phyloP scores from a whole-genome alignment of 1,140 invertebrate species.

The Atopsyche davidsoni region DNA sequence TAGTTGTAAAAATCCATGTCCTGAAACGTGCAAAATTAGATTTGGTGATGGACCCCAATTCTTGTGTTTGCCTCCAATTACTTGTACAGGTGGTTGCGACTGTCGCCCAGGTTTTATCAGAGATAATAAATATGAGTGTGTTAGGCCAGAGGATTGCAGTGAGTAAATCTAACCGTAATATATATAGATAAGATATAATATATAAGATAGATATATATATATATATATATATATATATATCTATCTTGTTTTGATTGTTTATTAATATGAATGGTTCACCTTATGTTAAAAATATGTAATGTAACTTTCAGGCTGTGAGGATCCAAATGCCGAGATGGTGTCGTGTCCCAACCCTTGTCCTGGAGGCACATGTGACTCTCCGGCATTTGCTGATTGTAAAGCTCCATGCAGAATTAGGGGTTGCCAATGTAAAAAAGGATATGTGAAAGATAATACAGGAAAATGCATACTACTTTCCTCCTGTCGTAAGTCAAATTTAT shows the following conservation, averaged over 20 bases:
- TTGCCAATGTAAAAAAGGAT: constrained; percentile 1
- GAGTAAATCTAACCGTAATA: neutral
- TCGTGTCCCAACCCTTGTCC: neutral
- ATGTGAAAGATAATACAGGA: constrained; percentile 2
- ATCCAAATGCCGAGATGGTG: constrained; percentile 5
- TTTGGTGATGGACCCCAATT: constrained; percentile 1
- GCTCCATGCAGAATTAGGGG: neutral
- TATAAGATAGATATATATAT: too few species aligned
- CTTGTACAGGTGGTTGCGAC: constrained; percentile 17
- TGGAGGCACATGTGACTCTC: neutral
- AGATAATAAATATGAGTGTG: constrained; percentile 11
- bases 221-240: too few species aligned
- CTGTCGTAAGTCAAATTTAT: too few species aligned
- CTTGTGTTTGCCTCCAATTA: constrained; percentile 4
- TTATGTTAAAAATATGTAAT: too few species aligned
- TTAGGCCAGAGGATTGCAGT: constrained; percentile 17
- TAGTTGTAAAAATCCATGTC: constrained; percentile 16
- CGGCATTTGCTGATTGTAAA: neutral
- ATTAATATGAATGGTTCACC: too few species aligned
- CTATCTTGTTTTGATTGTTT: too few species aligned
- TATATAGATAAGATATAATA: too few species aligned
- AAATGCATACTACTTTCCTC: constrained; percentile 1
- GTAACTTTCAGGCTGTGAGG: constrained; percentile 1
- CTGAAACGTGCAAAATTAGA: constrained; percentile 16
- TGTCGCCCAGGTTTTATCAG: constrained; percentile 18